These are phyloP conservation scores for Nipponia nippon DNA, from an alignment of 2,113 vertebrate genomes.

Conservation along the genomic window DNA sequence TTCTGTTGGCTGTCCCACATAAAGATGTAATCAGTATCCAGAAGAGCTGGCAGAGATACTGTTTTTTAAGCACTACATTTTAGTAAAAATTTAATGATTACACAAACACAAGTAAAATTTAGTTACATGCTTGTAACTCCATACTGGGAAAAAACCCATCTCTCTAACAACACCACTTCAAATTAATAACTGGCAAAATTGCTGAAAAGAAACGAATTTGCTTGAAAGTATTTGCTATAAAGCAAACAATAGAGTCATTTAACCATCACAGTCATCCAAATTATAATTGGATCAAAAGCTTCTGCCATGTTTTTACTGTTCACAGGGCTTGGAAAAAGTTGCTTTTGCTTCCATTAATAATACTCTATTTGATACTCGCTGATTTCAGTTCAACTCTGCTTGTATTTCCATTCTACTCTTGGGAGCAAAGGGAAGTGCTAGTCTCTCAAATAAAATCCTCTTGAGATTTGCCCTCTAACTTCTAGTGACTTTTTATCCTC, in stretches of 20 bases:
- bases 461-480: background rate
- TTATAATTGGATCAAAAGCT: background rate
- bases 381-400: background rate
- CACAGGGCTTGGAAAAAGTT: background rate
- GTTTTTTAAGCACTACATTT: background rate
- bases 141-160: background rate
- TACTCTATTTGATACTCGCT: background rate
- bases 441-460: background rate
- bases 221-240: background rate
- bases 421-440: background rate
- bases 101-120: background rate
- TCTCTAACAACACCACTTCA: background rate
- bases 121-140: background rate
- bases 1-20: background rate
- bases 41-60: background rate
- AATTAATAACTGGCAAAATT: background rate
- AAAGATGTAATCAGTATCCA: accelerated
- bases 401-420: background rate
- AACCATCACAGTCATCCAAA: background rate
- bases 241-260: background rate
- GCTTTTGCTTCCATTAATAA: background rate
- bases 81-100: background rate
- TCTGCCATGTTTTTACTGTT: background rate
- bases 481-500: background rate
- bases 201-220: background rate